Base-by-base conservation (phyloP, 35 echinoderm and acorn worm genomes). In the Hemicentrotus pulcherrimus region DNA sequence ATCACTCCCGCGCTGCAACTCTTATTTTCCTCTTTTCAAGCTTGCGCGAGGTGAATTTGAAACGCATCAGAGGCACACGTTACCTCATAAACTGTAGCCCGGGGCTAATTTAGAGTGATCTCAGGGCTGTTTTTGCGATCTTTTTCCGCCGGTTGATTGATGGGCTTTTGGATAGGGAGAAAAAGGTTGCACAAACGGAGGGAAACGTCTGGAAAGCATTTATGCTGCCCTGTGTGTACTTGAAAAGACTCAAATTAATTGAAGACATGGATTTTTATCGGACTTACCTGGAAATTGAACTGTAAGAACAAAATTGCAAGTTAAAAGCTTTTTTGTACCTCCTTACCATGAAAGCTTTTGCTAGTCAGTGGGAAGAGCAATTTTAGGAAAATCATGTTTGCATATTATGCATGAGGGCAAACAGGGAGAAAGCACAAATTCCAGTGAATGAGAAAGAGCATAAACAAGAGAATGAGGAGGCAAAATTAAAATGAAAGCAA, bases 91-190 rank as follows among this genome's bases (percentile, higher is more conserved):
- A 90, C 32, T 32, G 46, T 47, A 90, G 88, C 88, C 88, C 31
- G 88, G 88, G 88, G 88, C 88, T 90, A 90, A 90, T 90, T 90
- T 90, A 47, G 88, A 90, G 88, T 90, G 88, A 90, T 90, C 88
- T 90, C 46, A 90, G 88, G 88, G 88, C 88, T 90, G 88, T 90
- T 90, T 90, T 90, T 90, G 88, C 88, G 88, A 90, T 90, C 88
- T 90, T 90, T 90, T 90, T 90, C 88, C 88, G 88, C 46, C n/a
- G 46, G 32, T 90, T 90, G 88, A 90, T 90, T 90, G 88, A 90
- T 90, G 88, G 88, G 88, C 31, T 90, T 90, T 45, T 22, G 88
- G 88, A 47, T 33, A 47, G 88, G 32, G 88, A 90, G 88, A 90
- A 47, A 47, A 90, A 30, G 88, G 88, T 45, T 90, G 88, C 46